phyloP scores from a whole-genome alignment of 1,140 invertebrate species.

The Brachionus calyciflorus region DNA sequence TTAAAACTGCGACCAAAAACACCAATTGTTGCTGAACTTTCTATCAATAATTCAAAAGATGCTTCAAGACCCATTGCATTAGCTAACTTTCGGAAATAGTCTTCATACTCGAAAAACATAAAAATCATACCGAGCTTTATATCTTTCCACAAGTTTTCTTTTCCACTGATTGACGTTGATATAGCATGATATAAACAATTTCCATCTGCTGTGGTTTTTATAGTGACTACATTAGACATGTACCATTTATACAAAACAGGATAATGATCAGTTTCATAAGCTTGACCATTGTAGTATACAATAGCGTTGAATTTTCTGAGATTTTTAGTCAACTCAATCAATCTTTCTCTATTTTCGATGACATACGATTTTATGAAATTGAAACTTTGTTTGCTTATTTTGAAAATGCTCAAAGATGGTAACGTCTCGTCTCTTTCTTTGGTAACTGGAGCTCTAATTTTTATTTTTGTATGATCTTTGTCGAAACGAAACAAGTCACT shows the following conservation, averaged over 20 bases:
- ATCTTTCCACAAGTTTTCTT: slow-evolving; percentile 5
- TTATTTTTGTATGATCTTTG: background rate
- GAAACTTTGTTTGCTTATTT: no score
- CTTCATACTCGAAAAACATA: slow-evolving; percentile 2
- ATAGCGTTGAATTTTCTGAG: background rate
- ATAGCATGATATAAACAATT: slow-evolving; percentile 18
- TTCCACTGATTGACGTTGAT: background rate
- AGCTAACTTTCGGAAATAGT: no score
- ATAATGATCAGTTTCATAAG: slow-evolving; percentile 1
- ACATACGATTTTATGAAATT: no score
- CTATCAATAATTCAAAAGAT: no score
- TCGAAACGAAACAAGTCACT: no score
- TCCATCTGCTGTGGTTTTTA: slow-evolving; percentile 12
- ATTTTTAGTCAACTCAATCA: background rate
- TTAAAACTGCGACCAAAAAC: slow-evolving; percentile 8
- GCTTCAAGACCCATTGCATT: no score
- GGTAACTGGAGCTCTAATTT: background rate
- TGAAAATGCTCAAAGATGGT: no score
- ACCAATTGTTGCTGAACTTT: slow-evolving; percentile 1
- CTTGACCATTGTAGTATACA: background rate
- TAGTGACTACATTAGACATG: slow-evolving; percentile 14
- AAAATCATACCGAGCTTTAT: background rate
- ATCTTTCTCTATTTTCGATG: no score
- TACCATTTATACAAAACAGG: slow-evolving; percentile 4
- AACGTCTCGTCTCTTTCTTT: no score